A percentile compares a stretch with the other conserved stretches of the same genome.
Conservation (phyloP, 1,140 invertebrate genomes). For the Lethrus apterus region DNA sequence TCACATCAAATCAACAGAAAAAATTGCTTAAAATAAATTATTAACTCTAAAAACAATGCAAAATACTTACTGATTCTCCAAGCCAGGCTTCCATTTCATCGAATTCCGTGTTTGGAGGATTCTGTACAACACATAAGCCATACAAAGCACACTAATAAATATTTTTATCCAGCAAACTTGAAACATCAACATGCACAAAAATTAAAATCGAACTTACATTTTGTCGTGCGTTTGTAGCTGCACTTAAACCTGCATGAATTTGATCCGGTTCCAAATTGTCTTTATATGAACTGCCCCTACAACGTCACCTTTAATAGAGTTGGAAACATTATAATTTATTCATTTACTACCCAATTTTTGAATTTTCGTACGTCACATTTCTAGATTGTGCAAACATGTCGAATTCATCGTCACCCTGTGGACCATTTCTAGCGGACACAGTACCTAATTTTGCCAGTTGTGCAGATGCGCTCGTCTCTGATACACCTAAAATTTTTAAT, state of each 20-base stretch:
- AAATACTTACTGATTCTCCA: conserved; percentile 45
- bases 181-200: conserved; percentile 33
- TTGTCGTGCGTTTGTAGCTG: conserved; percentile 33
- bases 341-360: conserved; percentile 55
- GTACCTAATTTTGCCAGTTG: conserved; percentile 37
- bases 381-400: conserved; percentile 89
- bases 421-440: conserved; percentile 35
- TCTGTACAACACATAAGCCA: conserved; percentile 46
- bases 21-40: neutral
- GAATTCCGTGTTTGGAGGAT: conserved; percentile 74
- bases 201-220: conserved; percentile 29
- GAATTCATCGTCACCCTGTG: conserved; percentile 60
- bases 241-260: conserved; percentile 46
- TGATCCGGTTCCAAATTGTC: conserved; percentile 62
- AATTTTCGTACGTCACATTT: conserved; percentile 62
- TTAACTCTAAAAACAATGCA: conserved; percentile 14
- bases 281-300: conserved; percentile 64
- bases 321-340: neutral
- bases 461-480: conserved; percentile 32
- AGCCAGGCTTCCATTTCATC: conserved; percentile 93
- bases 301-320: conserved; percentile 18
- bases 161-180: conserved; percentile 20
- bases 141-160: conserved; percentile 24
- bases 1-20: too few relatives aligned
- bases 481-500: conserved; percentile 23